Base-by-base conservation (phyloP, 2,888 invertebrate genomes). In the Barypeithes pellucidus region DNA sequence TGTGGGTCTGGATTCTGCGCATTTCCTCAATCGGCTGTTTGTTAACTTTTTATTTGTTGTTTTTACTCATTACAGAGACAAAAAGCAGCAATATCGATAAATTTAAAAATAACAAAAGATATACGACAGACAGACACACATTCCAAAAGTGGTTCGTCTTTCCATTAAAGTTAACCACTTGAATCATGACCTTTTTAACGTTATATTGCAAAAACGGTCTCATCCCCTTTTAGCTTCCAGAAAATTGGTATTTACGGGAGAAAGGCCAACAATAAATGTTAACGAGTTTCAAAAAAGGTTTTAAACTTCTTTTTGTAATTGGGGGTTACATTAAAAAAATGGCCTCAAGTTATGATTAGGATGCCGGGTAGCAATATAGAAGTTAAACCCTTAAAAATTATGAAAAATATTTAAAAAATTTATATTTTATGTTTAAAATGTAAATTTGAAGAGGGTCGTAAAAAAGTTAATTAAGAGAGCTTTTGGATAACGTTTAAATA, bases 211-310 rank as follows among this genome's bases (percentile, higher is more conserved):
- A 29, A 52, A 52, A 52, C 8, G n/a, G 11, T 8, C 52, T 29
- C 5, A 47, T 47, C 16, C 47, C 9, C 24, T 52, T 14, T 52
- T 52, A 29, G 52, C 52, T 52, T 29, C 9, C 29, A n/a, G 29
- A 9, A 14, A 52, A 52, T 52, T 52, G 52, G 29, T n/a, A 29
- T 52, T 52, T 29, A 22, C 3, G 24, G 52, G 22, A 52, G 24
- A 52, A 52, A 52, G 52, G 24, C 52, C 24, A 24, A 24, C 24
- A 29, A 52, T 29, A 52, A 52, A 52, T 52, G 24, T 29, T 52
- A 52, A 52, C 29, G 52, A 29, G 29, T 29, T 29, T 14, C 22
- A 29, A 24, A 29, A 52, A 52, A 52, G 29, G 52, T 52, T 52
- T 52, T 52, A 14, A 52, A 52, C 52, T 29, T 22, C 52, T 14